These are phyloP conservation scores for Cygnus buccinator DNA, from an alignment of 2,113 vertebrate species.

Conservation along the genomic window DNA sequence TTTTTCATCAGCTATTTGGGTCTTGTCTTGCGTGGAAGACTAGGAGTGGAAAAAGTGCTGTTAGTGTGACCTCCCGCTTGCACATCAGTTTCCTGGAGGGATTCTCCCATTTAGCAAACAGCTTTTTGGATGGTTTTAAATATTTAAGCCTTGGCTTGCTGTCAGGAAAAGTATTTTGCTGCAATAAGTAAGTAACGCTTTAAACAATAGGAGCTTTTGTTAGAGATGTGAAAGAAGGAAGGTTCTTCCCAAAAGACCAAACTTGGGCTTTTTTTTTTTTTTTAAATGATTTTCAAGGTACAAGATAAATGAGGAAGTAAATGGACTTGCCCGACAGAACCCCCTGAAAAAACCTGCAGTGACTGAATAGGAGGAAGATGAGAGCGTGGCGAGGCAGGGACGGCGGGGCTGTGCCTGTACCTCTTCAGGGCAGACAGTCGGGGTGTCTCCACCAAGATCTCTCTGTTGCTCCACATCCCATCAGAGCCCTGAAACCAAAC, in stretches of 20 bases:
- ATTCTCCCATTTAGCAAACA: background rate
- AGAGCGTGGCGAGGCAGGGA: background rate
- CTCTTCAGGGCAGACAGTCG: conserved; percentile 60
- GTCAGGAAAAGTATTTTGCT: background rate
- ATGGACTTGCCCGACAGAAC: background rate
- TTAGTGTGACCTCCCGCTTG: background rate
- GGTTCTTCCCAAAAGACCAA: background rate
- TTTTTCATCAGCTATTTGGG: conserved; percentile 39
- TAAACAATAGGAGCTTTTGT: background rate
- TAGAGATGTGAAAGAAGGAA: background rate
- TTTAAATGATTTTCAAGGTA: background rate
- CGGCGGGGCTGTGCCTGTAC: conserved; percentile 50
- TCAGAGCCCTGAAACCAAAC: conserved; percentile 76
- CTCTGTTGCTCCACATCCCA: conserved; percentile 36
- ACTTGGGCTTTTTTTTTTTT: background rate
- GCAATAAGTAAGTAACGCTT: background rate
- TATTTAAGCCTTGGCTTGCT: background rate
- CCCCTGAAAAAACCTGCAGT: background rate
- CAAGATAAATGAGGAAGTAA: background rate
- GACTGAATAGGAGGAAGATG: background rate
- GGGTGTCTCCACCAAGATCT: conserved; percentile 79
- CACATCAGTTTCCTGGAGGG: background rate
- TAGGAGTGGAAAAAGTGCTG: background rate
- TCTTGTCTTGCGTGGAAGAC: conserved; percentile 19
- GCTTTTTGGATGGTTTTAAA: background rate